These are phyloP conservation scores for Rhaphigaster nebulosa DNA, from an alignment of 2,888 invertebrate genomes.

Conservation along the genomic window DNA sequence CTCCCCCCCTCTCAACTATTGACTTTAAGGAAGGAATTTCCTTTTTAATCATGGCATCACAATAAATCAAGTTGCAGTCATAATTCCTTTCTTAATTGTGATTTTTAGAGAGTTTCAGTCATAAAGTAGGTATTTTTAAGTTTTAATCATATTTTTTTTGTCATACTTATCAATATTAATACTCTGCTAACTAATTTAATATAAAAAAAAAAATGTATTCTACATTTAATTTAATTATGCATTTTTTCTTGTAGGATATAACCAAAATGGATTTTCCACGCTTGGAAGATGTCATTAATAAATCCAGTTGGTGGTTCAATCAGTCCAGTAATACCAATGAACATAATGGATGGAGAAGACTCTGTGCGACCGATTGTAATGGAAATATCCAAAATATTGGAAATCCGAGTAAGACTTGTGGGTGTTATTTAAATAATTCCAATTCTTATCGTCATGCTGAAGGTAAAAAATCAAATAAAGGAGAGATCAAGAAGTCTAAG, in stretches of 20 bases:
- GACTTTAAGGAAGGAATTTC: too few species aligned
- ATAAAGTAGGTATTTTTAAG: too few species aligned
- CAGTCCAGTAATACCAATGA: background rate
- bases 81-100: too few species aligned
- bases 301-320: background rate
- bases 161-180: too few species aligned
- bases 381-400: conserved; percentile 20
- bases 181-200: too few species aligned
- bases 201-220: background rate
- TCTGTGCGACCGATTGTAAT: conserved; percentile 15
- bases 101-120: too few species aligned
- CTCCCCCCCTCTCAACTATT: too few species aligned
- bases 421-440: background rate
- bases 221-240: background rate
- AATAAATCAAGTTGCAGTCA: too few species aligned
- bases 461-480: background rate
- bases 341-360: background rate
- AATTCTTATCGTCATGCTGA: background rate
- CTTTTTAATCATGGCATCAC: too few species aligned
- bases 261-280: background rate
- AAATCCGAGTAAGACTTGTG: conserved; percentile 6
- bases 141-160: too few species aligned
- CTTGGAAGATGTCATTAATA: background rate
- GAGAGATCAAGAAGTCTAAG: background rate
- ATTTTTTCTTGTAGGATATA: background rate